Percentiles rank a stretch among this genome's conserved stretches.
These are phyloP conservation scores for Philereme vetulata DNA, from an alignment of 2,888 invertebrate genomes.

Conservation along the genomic window DNA sequence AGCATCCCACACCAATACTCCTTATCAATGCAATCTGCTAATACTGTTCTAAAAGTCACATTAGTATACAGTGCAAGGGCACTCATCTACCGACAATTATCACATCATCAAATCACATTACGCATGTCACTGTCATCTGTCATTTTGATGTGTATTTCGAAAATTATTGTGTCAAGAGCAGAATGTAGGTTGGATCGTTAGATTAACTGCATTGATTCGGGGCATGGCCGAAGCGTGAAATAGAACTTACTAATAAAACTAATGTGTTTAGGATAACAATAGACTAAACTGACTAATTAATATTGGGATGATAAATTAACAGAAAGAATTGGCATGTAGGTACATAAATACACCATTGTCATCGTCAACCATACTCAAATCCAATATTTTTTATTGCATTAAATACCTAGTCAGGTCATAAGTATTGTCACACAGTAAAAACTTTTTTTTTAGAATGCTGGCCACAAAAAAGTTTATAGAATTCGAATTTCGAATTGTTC, in stretches of 20 bases:
- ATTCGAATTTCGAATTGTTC: too few species aligned
- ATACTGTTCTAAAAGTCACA: conserved; percentile 4
- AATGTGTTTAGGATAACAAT: too few species aligned
- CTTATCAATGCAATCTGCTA: background rate
- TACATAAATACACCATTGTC: too few species aligned
- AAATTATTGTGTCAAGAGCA: conserved; percentile 24
- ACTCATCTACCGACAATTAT: conserved; percentile 4
- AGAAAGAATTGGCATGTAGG: too few species aligned
- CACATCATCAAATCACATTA: conserved; percentile 14
- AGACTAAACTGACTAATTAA: too few species aligned
- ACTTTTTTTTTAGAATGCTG: too few species aligned
- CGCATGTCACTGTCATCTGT: conserved; percentile 10
- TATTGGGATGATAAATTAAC: too few species aligned
- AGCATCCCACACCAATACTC: background rate
- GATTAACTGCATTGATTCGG: conserved; percentile 14
- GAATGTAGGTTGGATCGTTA: conserved; percentile 14
- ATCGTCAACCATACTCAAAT: too few species aligned
- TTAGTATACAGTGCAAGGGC: conserved; percentile 17
- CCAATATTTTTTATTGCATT: too few species aligned
- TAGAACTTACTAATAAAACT: background rate
- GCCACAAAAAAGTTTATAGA: too few species aligned
- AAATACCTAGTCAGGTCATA: too few species aligned
- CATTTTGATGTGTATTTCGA: conserved; percentile 16
- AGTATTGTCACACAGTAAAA: too few species aligned
- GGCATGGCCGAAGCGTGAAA: conserved; percentile 7